phyloP scores from a whole-genome alignment of 2,888 invertebrate species.

The Desoria tigrina region DNA sequence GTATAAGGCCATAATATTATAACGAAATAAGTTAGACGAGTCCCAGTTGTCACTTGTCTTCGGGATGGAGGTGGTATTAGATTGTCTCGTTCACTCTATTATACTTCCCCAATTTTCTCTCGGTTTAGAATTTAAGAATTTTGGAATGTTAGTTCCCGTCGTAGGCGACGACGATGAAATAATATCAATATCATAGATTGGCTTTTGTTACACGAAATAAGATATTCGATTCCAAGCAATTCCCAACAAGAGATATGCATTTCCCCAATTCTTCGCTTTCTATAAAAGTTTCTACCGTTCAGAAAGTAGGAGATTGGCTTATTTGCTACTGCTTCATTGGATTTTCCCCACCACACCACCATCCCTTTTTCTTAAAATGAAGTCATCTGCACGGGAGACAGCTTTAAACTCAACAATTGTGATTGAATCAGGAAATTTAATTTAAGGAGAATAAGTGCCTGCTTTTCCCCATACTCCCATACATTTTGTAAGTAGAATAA shows the following conservation, averaged over 20 bases:
- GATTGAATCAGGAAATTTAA: conserved; percentile 9
- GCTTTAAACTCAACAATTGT: conserved; percentile 4
- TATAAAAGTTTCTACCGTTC: neutral
- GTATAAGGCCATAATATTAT: too few species aligned
- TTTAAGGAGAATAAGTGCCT: neutral
- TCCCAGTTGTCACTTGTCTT: too few species aligned
- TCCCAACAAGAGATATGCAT: neutral
- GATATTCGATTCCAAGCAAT: neutral
- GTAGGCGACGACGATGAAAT: neutral
- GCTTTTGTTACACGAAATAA: conserved; percentile 6
- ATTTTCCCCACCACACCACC: conserved; percentile 8
- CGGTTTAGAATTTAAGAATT: too few species aligned
- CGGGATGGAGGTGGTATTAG: too few species aligned
- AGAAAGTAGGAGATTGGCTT: conserved; percentile 19
- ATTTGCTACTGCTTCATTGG: conserved; percentile 16
- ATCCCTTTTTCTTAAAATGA: conserved; percentile 7
- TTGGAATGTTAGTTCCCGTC: too few species aligned
- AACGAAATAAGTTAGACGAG: too few species aligned
- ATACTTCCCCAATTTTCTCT: too few species aligned
- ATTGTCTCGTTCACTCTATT: too few species aligned
- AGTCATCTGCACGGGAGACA: conserved; percentile 9
- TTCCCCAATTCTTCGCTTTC: neutral
- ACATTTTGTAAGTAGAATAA: too few species aligned
- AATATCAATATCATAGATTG: neutral
- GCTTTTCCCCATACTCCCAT: neutral